A percentile compares a stretch with the other conserved stretches of the same genome.
Evolutionary conservation across 1,140 invertebrate genomes (phyloP).

Genomic region (Halictus rubicundus): DNA sequence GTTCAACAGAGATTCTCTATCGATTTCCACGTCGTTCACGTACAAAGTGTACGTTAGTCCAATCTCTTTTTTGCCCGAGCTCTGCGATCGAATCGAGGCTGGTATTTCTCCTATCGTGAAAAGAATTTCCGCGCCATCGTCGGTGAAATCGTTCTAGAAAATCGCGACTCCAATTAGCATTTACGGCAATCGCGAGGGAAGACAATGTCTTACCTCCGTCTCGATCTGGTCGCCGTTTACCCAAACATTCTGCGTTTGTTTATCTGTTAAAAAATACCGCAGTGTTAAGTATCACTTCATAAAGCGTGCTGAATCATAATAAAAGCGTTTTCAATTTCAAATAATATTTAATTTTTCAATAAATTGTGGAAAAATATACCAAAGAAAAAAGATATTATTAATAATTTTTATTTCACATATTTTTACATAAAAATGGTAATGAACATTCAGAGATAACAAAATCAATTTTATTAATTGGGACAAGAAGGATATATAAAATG

Average conservation of each 20-base stretch:
- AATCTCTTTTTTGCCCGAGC: constrained; percentile 71
- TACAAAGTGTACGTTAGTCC: constrained; percentile 74
- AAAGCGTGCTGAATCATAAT: too few relatives aligned
- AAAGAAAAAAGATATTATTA: too few relatives aligned
- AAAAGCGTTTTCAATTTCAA: too few relatives aligned
- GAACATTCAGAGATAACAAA: too few relatives aligned
- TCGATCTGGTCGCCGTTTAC: constrained; percentile 87
- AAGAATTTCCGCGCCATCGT: constrained; percentile 89
- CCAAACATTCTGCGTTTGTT: constrained; percentile 89
- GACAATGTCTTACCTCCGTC: constrained; percentile 73
- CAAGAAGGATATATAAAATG: too few relatives aligned
- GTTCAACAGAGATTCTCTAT: constrained; percentile 52
- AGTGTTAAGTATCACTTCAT: too few relatives aligned
- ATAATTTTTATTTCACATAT: too few relatives aligned
- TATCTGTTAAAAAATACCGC: constrained; percentile 83
- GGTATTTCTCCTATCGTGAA: constrained; percentile 83
- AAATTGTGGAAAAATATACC: too few relatives aligned
- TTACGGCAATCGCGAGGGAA: neutral
- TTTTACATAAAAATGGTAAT: too few relatives aligned
- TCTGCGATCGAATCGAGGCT: constrained; percentile 83
- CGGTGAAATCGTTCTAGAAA: constrained; percentile 87
- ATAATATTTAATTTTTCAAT: too few relatives aligned
- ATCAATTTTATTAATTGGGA: too few relatives aligned
- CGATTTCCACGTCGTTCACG: constrained; percentile 70
- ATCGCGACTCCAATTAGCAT: neutral